Evolutionary conservation across 2,888 invertebrate species (phyloP), one percentile per base, ranked within the genome.

Genomic region (Chrysopilus asiliformis): DNA sequence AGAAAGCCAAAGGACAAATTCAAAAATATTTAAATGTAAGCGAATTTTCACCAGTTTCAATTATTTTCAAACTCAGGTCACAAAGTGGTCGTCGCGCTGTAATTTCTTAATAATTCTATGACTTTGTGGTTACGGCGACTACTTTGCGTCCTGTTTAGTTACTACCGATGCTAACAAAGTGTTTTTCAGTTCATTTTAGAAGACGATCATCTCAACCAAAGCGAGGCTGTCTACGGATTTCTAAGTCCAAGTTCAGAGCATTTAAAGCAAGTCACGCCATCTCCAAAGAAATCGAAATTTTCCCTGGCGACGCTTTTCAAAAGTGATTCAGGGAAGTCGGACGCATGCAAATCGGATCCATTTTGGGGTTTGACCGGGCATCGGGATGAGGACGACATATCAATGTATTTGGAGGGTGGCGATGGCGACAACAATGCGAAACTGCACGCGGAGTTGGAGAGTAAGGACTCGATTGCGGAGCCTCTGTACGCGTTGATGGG

Each of bases 241-340:
- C 70, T 91, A n/a, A 86, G 87, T 57, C 89, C 89, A 4, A 87
- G 85, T 58, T 86, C 89, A 1, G 87, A 89, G 55, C 85, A 85
- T 61, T 68, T 90, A 45, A 86, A 87, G 58, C 81, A 81, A 49
- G 68, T 72, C 38, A 70, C 76, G 28, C 78, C 79, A 28, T 74
- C 79, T 49, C 83, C 82, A 43, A 87, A 87, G 64, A 89, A 86
- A 60, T 78, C 80, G 8, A 79, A 83, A 53, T 89, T 90, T 63
- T 89, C 85, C 2, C 73, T 90, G 44, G 77, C 84, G 4, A 86
- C 84, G 1, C 67, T 90, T 41, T 85, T 90, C 53, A 87, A 85
- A 70, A 81, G 81, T 76, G 83, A 68, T 43, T 53, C 56, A 8
- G 48, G 53, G 3, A 62, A 62, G 48, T 33, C 39, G 14, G 71